Evolutionary conservation across 2,888 invertebrate species (phyloP).

Genomic region (Congeria kusceri): DNA sequence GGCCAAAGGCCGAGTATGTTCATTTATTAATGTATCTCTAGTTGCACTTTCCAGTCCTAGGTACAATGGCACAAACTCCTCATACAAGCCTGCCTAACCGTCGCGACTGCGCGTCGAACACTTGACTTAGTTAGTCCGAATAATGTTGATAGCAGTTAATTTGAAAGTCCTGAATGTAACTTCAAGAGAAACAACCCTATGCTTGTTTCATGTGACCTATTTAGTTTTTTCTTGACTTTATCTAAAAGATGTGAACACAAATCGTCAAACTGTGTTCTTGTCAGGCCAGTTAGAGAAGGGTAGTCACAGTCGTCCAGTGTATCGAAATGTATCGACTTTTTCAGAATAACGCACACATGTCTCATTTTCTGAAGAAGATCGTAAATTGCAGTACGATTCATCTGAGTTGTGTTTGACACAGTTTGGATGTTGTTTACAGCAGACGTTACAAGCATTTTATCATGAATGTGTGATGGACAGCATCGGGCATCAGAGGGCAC

Average conservation of each 20-base stretch:
- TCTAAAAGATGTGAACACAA: conserved; percentile 15
- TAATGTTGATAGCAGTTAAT: conserved; percentile 41
- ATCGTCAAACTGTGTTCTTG: conserved; percentile 31
- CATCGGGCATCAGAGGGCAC: conserved; percentile 23
- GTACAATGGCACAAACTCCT: conserved; percentile 28
- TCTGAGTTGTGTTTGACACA: not conserved
- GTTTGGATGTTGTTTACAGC: not conserved
- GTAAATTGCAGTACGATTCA: conserved; percentile 21
- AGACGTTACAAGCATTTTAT: not conserved
- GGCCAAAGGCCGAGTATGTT: conserved; percentile 45
- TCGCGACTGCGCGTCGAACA: conserved; percentile 38
- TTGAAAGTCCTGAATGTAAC: conserved; percentile 46
- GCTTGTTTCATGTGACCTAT: conserved; percentile 28
- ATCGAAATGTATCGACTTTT: too few species aligned
- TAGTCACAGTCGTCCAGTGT: too few species aligned
- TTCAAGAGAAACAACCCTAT: conserved; percentile 52
- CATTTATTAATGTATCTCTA: conserved; percentile 35
- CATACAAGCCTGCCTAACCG: conserved; percentile 40
- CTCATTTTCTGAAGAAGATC: not conserved
- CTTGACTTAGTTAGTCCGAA: conserved; percentile 47
- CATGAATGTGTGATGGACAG: conserved; percentile 18
- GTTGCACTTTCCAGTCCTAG: conserved; percentile 36
- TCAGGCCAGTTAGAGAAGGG: conserved; percentile 38
- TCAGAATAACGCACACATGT: too few species aligned
- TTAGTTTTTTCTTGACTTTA: conserved; percentile 32